Base-by-base conservation (phyloP, 1,140 invertebrate species). In the Drosophila pseudoananassae region DNA sequence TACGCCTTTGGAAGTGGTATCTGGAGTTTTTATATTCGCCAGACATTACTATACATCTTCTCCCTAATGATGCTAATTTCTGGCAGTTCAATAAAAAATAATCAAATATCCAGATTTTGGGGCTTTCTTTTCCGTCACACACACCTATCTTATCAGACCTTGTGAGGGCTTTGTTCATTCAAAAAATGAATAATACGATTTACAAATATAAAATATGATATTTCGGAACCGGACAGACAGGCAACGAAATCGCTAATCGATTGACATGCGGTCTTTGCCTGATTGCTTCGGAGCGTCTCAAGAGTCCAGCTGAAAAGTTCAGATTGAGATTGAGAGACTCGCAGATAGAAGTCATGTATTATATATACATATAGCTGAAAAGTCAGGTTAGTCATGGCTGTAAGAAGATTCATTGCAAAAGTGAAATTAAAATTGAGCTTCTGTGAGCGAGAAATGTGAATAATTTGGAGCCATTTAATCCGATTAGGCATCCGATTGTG, bases 211-310 rank as follows among this genome's bases (percentile, higher is more conserved):
- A 50, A 65, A 46, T 23, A 59, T 52, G 38, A 50, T 61, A 56
- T 69, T 69, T 73, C 56, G 40, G 45, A 73, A 54, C 50, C 65
- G 53, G 53, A 69, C 71, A 75, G 71, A 76, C 72, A 36, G 43
- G 61, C 71, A 55, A 53, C 52, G 40, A 75, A 63, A 61, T 72
- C 53, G 66, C 66, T 73, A 65, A 68, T 64, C 70, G 56, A 69
- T 50, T 85, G 69, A 74, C 82, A 85, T 85, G 82, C 74, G 74
- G 82, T 50, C 78, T 78, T 72, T 78, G 83, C 65, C 78, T 87
- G 82, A 88, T 87, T 72, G 75, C 43, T 49, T 5, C 25, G 25
- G 65, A 56, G 66, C 69, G 78, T 70, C 69, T 52, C 53, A 75
- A 75, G 71, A 74, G 70, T 61, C 59, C 45, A 63, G 45, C 61